Evolutionary conservation across 92 coral and sea anemone species (phyloP).

Genomic region (Heteractis magnifica): DNA sequence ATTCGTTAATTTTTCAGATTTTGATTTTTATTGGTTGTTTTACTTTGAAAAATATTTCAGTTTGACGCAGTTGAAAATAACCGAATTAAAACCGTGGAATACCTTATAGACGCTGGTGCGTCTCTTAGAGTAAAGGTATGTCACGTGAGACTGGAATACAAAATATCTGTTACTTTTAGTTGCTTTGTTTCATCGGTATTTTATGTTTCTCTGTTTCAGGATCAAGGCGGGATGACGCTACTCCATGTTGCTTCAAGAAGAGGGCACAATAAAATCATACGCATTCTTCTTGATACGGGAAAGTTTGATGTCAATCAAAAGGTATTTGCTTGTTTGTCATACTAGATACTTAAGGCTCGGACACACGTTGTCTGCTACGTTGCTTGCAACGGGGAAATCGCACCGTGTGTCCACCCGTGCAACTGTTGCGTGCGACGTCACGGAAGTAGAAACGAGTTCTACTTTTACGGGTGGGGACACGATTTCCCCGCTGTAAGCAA

Average conservation of each 20-base stretch:
- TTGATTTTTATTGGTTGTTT: background rate
- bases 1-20: background rate
- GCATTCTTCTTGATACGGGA: conserved; percentile 62
- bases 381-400: no score
- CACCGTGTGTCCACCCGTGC: no score
- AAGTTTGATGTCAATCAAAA: conserved; percentile 75
- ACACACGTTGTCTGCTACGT: no score
- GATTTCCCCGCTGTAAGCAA: no score
- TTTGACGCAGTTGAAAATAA: conserved; percentile 87
- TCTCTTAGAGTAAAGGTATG: conserved; percentile 54
- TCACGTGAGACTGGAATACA: background rate
- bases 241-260: conserved; percentile 87
- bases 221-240: conserved; percentile 81
- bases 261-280: conserved; percentile 67
- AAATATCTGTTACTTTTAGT: background rate
- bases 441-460: no score
- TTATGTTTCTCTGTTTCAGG: conserved; percentile 53
- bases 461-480: no score
- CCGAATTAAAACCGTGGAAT: conserved; percentile 70
- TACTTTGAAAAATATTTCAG: conserved; percentile 31
- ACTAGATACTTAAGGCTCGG: background rate
- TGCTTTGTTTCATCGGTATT: background rate
- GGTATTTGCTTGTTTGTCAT: conserved; percentile 32
- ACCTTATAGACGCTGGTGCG: conserved; percentile 72
- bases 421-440: no score